Base-by-base conservation (phyloP, 1,140 invertebrate species). In the Drosophila erecta region DNA sequence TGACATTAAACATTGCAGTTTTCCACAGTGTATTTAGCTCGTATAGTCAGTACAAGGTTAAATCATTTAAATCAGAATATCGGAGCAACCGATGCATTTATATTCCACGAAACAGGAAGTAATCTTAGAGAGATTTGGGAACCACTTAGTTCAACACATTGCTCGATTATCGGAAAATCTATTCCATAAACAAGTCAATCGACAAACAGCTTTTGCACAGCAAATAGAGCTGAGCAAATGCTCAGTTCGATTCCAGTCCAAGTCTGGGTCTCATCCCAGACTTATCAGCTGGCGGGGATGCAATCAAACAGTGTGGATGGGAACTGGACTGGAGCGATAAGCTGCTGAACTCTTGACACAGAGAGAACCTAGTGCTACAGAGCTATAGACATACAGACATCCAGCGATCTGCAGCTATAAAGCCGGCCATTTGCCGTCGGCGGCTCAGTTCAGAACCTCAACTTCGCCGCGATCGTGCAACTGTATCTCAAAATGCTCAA, bases 271-370 rank as follows among this genome's bases (percentile, higher is more conserved):
- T n/a, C 33, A 15, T 35, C 38, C 47, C n/a, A 38, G 14, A 56
- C 35, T 73, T 73, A 73, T 73, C 70, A 73, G 37, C 27, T 12
- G 20, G 24, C 7, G 15, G 15, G 24, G 33, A 43, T 67, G 55
- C 24, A 67, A 35, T 58, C 14, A 35, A 37, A 58, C 35, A 58
- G 40, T 46, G 40, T 35, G 56, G 20, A 35, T 51, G 37, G 44
- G 38, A 24, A 22, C 24, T 57, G 40, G 40, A 24, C 46, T 35
- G 47, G 35, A 7, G 33, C 15, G 24, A 30, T 24, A 40, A 43
- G 46, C 76, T 65, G 41, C 41, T 89, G 84, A 87, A 89, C 84
- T 77, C 58, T 79, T 89, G 84, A 73, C 84, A 71, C 57, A 64
- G 37, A 76, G 79, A 61, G 12, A 46, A 72, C 46, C 57, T 2